These are phyloP conservation scores for Charanyca ferruginea DNA, from an alignment of 2,888 invertebrate genomes.

Conservation along the genomic window DNA sequence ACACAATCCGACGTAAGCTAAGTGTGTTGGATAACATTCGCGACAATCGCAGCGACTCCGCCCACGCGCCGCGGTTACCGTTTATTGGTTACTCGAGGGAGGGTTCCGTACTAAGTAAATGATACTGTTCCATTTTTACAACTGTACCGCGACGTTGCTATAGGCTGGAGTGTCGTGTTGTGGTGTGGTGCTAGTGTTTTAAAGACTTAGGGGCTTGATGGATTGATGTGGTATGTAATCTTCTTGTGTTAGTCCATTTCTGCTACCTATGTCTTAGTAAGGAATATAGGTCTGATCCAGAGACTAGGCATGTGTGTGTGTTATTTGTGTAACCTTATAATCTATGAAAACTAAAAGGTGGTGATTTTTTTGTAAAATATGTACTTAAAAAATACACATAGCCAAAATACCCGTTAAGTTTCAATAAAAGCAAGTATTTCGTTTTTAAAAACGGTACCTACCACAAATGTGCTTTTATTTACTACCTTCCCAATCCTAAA, in stretches of 20 bases:
- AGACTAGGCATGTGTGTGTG: too few species aligned
- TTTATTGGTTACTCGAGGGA: slow-evolving; percentile 75
- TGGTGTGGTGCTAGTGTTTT: slow-evolving; percentile 28
- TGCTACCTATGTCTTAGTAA: not conserved
- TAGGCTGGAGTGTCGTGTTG: slow-evolving; percentile 51
- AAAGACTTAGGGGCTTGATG: slow-evolving; percentile 17
- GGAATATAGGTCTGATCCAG: not conserved
- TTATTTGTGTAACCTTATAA: too few species aligned
- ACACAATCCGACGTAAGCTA: slow-evolving; percentile 55
- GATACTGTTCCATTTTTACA: slow-evolving; percentile 61
- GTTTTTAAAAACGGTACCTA: not conserved
- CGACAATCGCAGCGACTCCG: slow-evolving; percentile 72
- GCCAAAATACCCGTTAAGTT: too few species aligned
- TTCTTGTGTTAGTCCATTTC: not conserved
- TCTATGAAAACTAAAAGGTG: too few species aligned
- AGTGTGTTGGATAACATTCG: slow-evolving; percentile 66
- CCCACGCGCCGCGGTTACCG: slow-evolving; percentile 79
- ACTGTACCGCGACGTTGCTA: slow-evolving; percentile 50
- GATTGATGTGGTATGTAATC: slow-evolving; percentile 30
- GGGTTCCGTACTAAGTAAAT: slow-evolving; percentile 75
- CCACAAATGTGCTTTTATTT: slow-evolving; percentile 14
- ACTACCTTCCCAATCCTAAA: slow-evolving; percentile 23
- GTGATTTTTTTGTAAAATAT: too few species aligned
- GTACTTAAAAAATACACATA: too few species aligned
- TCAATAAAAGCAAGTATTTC: not conserved